phyloP scores from a whole-genome alignment of 2,797 vertebrate genomes.

The Pampus argenteus region DNA sequence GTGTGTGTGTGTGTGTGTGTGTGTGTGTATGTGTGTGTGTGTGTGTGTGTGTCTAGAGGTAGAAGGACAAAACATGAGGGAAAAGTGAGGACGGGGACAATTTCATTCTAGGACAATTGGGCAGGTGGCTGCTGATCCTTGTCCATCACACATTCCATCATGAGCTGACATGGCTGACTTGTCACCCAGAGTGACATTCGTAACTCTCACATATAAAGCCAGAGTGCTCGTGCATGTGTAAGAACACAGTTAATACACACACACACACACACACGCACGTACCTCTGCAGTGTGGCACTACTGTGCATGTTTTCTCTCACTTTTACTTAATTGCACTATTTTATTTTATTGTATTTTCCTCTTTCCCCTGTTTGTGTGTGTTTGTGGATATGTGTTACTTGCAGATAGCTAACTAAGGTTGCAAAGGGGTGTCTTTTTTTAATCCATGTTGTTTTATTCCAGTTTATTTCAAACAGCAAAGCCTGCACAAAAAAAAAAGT shows the following conservation, averaged over 20 bases:
- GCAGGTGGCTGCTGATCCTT: slow-evolving; percentile 77
- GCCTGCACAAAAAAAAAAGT: slow-evolving; percentile 19
- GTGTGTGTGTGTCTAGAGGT: neutral
- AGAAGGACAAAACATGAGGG: slow-evolving; percentile 12
- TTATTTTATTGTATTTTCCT: neutral
- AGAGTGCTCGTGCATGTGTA: slow-evolving; percentile 9
- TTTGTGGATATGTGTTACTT: neutral
- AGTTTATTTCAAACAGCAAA: slow-evolving; percentile 30
- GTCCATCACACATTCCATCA: slow-evolving; percentile 86
- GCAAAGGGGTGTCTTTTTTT: slow-evolving; percentile 6
- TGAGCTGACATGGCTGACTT: slow-evolving; percentile 80
- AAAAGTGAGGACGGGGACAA: slow-evolving; percentile 54
- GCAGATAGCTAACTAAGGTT: slow-evolving; percentile 8
- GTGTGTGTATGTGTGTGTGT: slow-evolving; percentile 10
- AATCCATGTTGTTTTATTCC: slow-evolving; percentile 33
- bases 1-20: slow-evolving; percentile 4
- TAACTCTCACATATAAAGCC: slow-evolving; percentile 25
- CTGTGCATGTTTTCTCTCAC: neutral
- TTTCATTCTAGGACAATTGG: slow-evolving; percentile 77
- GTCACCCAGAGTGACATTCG: slow-evolving; percentile 78
- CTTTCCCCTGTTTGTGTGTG: neutral
- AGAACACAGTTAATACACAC: neutral
- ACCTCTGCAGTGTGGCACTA: neutral
- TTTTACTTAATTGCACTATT: neutral
- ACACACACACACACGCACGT: too few species aligned